phyloP scores from a whole-genome alignment of 2,113 vertebrate species.

The Pleuronectes platessa region DNA sequence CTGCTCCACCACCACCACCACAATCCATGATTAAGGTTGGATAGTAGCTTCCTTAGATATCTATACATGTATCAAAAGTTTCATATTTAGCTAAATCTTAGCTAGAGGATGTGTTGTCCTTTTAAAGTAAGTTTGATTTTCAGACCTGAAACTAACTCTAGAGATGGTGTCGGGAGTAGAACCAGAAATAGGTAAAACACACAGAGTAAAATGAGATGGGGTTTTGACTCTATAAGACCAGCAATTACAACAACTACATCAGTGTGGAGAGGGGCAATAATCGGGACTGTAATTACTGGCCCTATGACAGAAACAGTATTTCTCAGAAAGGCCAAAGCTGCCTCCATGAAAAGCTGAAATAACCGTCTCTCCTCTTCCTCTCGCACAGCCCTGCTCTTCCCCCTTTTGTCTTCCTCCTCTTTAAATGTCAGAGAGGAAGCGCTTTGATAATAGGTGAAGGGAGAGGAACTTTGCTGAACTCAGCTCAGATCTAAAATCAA shows the following conservation, averaged over 20 bases:
- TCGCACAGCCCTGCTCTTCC: slow-evolving; percentile 1
- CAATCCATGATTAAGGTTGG: too few species aligned
- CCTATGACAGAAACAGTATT: slow-evolving; percentile 40
- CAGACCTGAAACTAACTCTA: too few species aligned
- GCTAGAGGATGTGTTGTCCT: too few species aligned
- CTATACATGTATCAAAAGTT: too few species aligned
- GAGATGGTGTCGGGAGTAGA: too few species aligned
- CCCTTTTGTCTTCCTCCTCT: slow-evolving; percentile 50
- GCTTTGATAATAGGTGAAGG: slow-evolving; percentile 70
- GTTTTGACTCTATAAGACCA: slow-evolving; percentile 1
- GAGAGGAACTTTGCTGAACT: slow-evolving; percentile 62
- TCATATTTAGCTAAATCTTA: too few species aligned
- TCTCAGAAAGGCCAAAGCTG: slow-evolving; percentile 66
- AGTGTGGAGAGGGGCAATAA: background rate
- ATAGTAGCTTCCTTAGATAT: too few species aligned
- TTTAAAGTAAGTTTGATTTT: too few species aligned
- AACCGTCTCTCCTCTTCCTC: slow-evolving; percentile 33
- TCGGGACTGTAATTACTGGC: too few species aligned
- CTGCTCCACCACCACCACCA: too few species aligned
- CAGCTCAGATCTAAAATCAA: slow-evolving; percentile 68
- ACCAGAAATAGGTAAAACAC: slow-evolving; percentile 2
- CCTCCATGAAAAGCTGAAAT: slow-evolving; percentile 49
- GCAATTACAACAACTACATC: background rate
- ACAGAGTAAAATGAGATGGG: background rate
- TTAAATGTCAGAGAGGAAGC: slow-evolving; percentile 77